phyloP scores from a whole-genome alignment of 2,797 vertebrate species.

The Pseudocheirus occidentalis region DNA sequence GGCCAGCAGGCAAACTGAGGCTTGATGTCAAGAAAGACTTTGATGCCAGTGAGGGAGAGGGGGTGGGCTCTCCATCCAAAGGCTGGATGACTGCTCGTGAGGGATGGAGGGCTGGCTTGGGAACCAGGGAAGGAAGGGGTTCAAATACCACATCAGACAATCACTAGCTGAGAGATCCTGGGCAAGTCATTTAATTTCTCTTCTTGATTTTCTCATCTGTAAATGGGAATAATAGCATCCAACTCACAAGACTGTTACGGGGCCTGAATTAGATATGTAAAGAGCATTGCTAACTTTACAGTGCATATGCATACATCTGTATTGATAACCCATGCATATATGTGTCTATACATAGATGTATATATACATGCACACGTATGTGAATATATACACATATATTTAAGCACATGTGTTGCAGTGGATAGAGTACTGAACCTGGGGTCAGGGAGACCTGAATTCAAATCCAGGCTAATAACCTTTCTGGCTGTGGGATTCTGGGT shows the following conservation, averaged over 20 bases:
- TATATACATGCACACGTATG: too few relatives aligned
- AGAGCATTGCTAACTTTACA: not conserved
- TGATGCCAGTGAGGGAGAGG: not conserved
- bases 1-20: not conserved
- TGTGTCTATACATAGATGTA: not conserved
- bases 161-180: not conserved
- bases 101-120: not conserved
- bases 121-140: not conserved
- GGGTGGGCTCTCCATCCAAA: not conserved
- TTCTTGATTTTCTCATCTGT: not conserved
- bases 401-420: not conserved
- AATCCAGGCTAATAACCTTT: not conserved
- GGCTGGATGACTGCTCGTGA: too few relatives aligned
- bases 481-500: not conserved
- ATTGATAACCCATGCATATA: not conserved
- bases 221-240: not conserved
- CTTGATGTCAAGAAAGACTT: not conserved
- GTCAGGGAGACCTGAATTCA: not conserved
- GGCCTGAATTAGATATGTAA: not conserved
- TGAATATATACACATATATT: not conserved
- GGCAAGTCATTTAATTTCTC: not conserved
- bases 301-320: not conserved
- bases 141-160: not conserved
- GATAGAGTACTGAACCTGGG: not conserved
- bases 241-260: not conserved